Base-by-base conservation (phyloP, 2,113 vertebrate species). In the Vulpes lagopus region DNA sequence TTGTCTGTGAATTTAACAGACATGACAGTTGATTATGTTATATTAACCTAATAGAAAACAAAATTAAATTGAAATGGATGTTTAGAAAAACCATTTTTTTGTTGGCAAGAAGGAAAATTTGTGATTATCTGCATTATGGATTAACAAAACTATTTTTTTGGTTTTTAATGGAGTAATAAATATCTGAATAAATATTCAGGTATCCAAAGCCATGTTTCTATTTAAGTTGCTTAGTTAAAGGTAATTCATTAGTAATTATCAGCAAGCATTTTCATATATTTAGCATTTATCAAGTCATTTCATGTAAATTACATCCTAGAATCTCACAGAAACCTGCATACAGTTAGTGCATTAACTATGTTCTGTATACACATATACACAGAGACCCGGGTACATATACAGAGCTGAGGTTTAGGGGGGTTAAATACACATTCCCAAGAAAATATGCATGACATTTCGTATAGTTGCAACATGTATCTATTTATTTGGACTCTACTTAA, bases 31-130 rank as follows among this genome's bases (percentile, higher is more conserved):
- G 62, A 94, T 83, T 96, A 64, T 84, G 69, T 71, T 97, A 43
- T 80, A 64, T 65, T 95, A 92, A 53, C 65, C 51, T 83, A 92
- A 92, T 35, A 74, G 49, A 87, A 88, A 71, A 89, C 15, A 92
- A 97, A 79, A 79, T 82, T 96, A 95, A 92, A 30, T 79, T 85
- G 38, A 96, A 95, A 84, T 55, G 14, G 57, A 88, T 95, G 57
- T 84, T 93, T 86, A 92, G 55, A 30, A 85, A 91, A 25, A 95
- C 9, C 3, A 55, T 62, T 80, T 92, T 35, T 93, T 87, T 97
- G 19, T 87, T 87, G 38, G 22, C 16, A 96, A 74, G 35, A 96
- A 71, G 35, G 95, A 78, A 97, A 94, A 55, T 67, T 22, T 55
- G 49, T 93, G 51, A 69, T 92, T 82, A 64, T 51, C 25, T 96